Evolutionary conservation across 2,113 vertebrate genomes (phyloP).

Genomic region (Actenoides lindsayi): DNA sequence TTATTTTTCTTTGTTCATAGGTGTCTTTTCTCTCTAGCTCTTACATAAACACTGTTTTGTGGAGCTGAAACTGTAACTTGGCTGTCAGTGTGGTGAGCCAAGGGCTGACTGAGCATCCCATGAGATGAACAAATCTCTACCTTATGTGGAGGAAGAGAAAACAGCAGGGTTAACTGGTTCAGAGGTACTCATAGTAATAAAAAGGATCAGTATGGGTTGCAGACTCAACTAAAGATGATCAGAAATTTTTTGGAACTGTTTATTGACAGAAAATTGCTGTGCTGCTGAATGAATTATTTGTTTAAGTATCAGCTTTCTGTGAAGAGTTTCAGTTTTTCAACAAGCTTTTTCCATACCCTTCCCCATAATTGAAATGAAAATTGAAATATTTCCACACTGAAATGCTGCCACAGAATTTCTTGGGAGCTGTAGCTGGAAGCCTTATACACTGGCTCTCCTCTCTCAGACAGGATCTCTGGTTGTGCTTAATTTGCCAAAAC

Average conservation of each 20-base stretch:
- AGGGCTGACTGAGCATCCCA: slow-evolving; percentile 45
- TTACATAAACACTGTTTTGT: slow-evolving; percentile 41
- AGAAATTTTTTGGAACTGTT: slow-evolving; percentile 6
- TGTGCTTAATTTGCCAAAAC: background rate
- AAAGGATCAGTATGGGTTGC: background rate
- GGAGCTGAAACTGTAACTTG: slow-evolving; percentile 29
- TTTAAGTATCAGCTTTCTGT: background rate
- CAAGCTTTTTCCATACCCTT: background rate
- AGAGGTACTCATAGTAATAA: slow-evolving; percentile 29
- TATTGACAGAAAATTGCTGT: slow-evolving; percentile 6
- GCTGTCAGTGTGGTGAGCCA: slow-evolving; percentile 45
- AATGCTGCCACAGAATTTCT: background rate
- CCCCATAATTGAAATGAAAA: background rate
- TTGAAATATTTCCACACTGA: slow-evolving; percentile 1
- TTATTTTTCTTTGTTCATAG: slow-evolving; percentile 60
- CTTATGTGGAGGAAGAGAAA: slow-evolving; percentile 65
- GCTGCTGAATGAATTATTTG: background rate
- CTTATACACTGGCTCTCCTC: rapidly evolving
- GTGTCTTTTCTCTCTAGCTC: slow-evolving; percentile 42
- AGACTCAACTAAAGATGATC: background rate
- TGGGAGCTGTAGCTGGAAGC: background rate
- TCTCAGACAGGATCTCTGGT: background rate
- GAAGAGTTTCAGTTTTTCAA: background rate
- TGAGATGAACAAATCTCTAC: slow-evolving; percentile 64
- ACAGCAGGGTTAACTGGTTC: slow-evolving; percentile 42